Evolutionary conservation across 2,888 invertebrate species (phyloP).

Genomic region (Drosophila affinis): DNA sequence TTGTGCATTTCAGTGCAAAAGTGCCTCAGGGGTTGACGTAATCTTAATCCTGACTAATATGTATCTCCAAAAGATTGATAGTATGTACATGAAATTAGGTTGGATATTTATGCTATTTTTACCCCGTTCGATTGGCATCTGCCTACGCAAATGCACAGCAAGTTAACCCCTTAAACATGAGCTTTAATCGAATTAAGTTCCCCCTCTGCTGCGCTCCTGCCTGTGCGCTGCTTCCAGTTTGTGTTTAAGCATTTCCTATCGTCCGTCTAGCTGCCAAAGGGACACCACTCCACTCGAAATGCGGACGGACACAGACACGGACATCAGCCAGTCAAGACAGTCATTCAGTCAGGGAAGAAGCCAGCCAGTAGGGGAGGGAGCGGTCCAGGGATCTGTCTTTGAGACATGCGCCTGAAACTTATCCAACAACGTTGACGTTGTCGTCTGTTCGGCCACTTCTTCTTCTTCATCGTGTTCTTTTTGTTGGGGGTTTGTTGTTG

Average conservation of each 20-base stretch:
- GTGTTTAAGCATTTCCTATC: constrained; percentile 42
- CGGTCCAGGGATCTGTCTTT: constrained; percentile 41
- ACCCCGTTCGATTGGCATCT: not conserved
- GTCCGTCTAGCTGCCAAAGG: constrained; percentile 48
- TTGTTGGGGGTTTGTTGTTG: constrained; percentile 26
- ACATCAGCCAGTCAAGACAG: constrained; percentile 42
- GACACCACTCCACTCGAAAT: constrained; percentile 25
- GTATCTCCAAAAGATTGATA: not conserved
- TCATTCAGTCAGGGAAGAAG: constrained; percentile 22
- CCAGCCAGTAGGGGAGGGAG: constrained; percentile 37
- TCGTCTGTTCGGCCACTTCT: constrained; percentile 46
- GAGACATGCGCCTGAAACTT: constrained; percentile 74
- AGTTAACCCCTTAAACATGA: too few species aligned
- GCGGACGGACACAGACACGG: constrained; percentile 26
- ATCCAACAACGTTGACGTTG: constrained; percentile 77
- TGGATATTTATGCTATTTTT: not conserved
- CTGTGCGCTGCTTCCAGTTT: not conserved
- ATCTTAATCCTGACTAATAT: not conserved
- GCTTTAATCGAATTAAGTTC: not conserved
- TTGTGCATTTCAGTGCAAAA: not conserved
- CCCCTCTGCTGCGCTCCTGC: constrained; percentile 17
- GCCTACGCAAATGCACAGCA: not conserved
- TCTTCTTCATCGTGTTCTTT: constrained; percentile 11
- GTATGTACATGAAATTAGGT: not conserved
- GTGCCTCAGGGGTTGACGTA: not conserved